Evolutionary conservation across 2,113 vertebrate genomes (phyloP).

Genomic region (Ceuthmochares aereus): DNA sequence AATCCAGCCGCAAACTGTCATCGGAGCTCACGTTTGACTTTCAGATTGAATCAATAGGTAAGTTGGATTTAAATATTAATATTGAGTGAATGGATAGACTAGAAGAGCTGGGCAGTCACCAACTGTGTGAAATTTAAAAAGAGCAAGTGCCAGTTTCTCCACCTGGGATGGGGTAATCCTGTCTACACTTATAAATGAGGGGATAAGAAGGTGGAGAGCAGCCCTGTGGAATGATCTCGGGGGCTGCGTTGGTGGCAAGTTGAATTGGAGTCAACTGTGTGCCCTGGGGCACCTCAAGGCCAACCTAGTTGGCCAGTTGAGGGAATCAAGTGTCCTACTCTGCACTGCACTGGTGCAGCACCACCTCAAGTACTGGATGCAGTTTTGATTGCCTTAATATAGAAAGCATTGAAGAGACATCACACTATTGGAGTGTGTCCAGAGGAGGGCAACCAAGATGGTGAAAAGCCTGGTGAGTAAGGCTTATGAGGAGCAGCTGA

Average conservation of each 20-base stretch:
- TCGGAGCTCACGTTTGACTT: constrained; percentile 98
- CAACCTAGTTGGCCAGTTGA: rapidly evolving
- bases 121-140: background rate
- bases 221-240: background rate
- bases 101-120: background rate
- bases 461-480: background rate
- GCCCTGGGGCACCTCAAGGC: background rate
- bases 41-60: constrained; percentile 96
- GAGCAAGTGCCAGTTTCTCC: background rate
- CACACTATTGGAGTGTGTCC: background rate
- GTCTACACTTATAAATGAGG: rapidly evolving
- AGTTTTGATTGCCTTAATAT: background rate
- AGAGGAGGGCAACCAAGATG: background rate
- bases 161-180: background rate
- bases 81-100: background rate
- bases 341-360: rapidly evolving
- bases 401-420: background rate
- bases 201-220: background rate
- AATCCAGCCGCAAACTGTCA: constrained; percentile 95
- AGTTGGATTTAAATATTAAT: constrained; percentile 27
- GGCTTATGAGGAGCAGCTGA: background rate
- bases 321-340: background rate
- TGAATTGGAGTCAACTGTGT: background rate
- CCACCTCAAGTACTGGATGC: background rate
- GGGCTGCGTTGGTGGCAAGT: background rate